Conservation (phyloP, 2,888 invertebrate species). For the Caenorhabditis wallacei region DNA sequence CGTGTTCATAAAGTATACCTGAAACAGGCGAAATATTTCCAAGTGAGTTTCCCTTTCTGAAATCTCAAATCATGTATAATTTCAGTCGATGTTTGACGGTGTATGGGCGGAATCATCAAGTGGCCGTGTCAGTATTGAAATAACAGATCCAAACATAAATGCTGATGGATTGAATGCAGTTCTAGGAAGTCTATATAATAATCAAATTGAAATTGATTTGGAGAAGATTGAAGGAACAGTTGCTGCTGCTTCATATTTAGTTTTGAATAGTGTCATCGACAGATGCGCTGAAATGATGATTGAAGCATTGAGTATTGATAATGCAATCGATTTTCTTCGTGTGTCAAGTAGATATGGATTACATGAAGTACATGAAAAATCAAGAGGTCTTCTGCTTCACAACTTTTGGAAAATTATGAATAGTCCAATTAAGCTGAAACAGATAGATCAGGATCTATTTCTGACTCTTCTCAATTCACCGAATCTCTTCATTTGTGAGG, state of each 20-base stretch:
- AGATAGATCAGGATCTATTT: constrained; percentile 38
- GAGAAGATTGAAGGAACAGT: constrained; percentile 73
- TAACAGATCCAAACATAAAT: constrained; percentile 74
- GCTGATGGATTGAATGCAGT: constrained; percentile 75
- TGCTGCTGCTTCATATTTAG: constrained; percentile 74
- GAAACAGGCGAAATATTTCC: constrained; percentile 86
- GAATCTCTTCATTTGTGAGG: constrained; percentile 74
- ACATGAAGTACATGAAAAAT: constrained; percentile 27
- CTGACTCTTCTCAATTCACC: constrained; percentile 65
- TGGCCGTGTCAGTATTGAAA: constrained; percentile 62
- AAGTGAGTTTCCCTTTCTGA: constrained; percentile 26
- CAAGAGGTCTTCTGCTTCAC: constrained; percentile 35
- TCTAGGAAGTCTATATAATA: constrained; percentile 77
- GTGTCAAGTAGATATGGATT: constrained; percentile 71
- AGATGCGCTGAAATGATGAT: constrained; percentile 73
- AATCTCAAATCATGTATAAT: background rate
- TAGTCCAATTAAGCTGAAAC: constrained; percentile 29
- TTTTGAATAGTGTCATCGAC: constrained; percentile 71
- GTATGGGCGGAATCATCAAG: constrained; percentile 75
- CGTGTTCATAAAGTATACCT: constrained; percentile 90
- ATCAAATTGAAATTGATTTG: constrained; percentile 77
- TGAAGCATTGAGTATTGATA: constrained; percentile 61
- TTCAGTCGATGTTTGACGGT: constrained; percentile 66
- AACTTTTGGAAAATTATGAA: constrained; percentile 73
- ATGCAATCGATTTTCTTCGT: constrained; percentile 66